Conservation (phyloP, 1,140 invertebrate species). For the Diabrotica virgifera region DNA sequence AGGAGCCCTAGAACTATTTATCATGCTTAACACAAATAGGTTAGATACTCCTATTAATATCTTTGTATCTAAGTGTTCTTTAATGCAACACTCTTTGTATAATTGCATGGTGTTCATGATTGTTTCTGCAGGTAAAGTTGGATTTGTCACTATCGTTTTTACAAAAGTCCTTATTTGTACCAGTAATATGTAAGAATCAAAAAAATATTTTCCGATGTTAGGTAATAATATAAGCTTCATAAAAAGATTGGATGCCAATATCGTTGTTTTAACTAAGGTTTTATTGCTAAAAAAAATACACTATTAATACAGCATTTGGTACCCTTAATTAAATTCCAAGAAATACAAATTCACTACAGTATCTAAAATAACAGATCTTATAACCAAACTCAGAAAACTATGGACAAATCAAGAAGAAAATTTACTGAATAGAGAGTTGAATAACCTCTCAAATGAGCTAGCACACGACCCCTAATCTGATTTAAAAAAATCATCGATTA, state of each 20-base stretch:
- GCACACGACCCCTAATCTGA: too few relatives aligned
- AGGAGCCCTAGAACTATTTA: not conserved
- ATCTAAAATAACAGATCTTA: too few relatives aligned
- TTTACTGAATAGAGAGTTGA: too few relatives aligned
- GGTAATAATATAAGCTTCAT: constrained; percentile 26
- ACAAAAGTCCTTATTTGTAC: too few relatives aligned
- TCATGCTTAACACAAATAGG: constrained; percentile 3
- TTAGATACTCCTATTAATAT: constrained; percentile 1
- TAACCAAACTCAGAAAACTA: too few relatives aligned
- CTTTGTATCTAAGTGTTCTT: constrained; percentile 2
- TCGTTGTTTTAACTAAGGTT: constrained; percentile 18
- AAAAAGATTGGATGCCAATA: constrained; percentile 24
- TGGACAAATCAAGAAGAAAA: too few relatives aligned
- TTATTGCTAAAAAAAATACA: constrained; percentile 5
- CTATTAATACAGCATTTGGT: not conserved
- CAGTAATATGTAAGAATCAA: constrained; percentile 8
- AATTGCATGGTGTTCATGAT: constrained; percentile 8
- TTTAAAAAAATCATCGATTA: too few relatives aligned
- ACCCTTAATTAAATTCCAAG: not conserved
- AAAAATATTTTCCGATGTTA: constrained; percentile 29
- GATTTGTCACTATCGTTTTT: too few relatives aligned
- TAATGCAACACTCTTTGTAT: constrained; percentile 8
- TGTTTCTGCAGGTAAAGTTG: too few relatives aligned
- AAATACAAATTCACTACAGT: too few relatives aligned
- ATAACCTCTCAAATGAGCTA: too few relatives aligned